Conservation (phyloP, 2,888 invertebrate genomes). For the Seira sanloemensis region DNA sequence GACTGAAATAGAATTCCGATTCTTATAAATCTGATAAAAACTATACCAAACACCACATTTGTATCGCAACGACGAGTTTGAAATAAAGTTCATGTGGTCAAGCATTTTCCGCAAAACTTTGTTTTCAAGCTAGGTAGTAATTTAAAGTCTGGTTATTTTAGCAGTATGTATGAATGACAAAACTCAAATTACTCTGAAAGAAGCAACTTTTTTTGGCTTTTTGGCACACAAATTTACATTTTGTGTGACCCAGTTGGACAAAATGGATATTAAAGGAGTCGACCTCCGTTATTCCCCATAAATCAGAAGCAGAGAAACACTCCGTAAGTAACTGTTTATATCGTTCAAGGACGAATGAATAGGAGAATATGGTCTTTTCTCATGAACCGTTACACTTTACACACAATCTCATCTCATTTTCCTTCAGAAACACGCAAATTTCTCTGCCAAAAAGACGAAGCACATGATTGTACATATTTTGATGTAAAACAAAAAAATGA, state of each 20-base stretch:
- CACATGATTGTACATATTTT: too few relatives aligned
- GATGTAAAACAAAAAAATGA: too few relatives aligned
- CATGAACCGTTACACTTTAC: too few relatives aligned
- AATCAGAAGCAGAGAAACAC: background rate
- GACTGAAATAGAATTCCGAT: too few relatives aligned
- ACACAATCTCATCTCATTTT: background rate
- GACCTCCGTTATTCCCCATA: background rate
- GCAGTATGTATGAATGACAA: background rate
- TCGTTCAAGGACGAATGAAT: background rate
- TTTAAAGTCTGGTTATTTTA: background rate
- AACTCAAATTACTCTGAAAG: background rate
- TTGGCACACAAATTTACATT: background rate
- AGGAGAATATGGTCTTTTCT: background rate
- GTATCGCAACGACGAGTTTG: background rate
- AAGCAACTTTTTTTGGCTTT: background rate
- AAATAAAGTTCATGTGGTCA: background rate
- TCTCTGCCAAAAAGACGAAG: background rate
- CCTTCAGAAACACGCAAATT: background rate
- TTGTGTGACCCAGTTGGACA: background rate
- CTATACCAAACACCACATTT: too few relatives aligned
- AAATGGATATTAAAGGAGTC: background rate
- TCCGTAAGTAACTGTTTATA: too few relatives aligned
- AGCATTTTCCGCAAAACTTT: background rate
- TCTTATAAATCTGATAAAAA: too few relatives aligned
- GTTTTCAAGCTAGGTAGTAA: background rate